Evolutionary conservation across 2,888 invertebrate genomes (phyloP).

Genomic region (Ryuthela nishihirai): DNA sequence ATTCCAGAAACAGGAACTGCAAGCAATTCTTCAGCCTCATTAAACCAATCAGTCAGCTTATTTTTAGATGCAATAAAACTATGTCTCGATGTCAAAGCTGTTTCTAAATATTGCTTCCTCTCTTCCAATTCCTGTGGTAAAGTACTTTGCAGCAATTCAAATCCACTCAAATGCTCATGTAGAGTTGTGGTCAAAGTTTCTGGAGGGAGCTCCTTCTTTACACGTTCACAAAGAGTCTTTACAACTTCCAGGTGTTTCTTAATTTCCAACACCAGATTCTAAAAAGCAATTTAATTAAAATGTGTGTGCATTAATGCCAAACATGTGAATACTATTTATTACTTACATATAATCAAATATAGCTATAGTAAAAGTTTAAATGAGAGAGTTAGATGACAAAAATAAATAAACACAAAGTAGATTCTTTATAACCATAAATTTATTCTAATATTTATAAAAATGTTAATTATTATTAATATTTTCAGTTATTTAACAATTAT

Average conservation of each 20-base stretch:
- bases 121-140: constrained; percentile 76
- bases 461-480: too few species aligned
- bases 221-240: constrained; percentile 64
- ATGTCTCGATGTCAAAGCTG: constrained; percentile 54
- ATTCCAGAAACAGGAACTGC: constrained; percentile 73
- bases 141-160: constrained; percentile 69
- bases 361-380: too few species aligned
- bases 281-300: too few species aligned
- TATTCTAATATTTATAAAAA: too few species aligned
- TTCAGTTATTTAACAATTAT: too few species aligned
- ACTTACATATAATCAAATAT: too few species aligned
- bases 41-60: constrained; percentile 17
- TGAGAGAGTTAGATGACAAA: too few species aligned
- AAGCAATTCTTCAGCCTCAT: constrained; percentile 38
- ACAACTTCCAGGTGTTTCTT: constrained; percentile 66
- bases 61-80: constrained; percentile 22
- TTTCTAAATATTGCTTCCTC: constrained; percentile 71
- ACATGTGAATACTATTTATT: too few species aligned
- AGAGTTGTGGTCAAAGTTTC: constrained; percentile 72
- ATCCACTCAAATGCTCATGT: constrained; percentile 79
- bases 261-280: constrained; percentile 63
- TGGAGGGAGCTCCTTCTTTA: constrained; percentile 61
- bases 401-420: too few species aligned
- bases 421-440: too few species aligned
- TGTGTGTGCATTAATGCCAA: too few species aligned